These are phyloP conservation scores for Caenorhabditis drosophilae DNA, from an alignment of 2,888 invertebrate genomes.

Conservation along the genomic window DNA sequence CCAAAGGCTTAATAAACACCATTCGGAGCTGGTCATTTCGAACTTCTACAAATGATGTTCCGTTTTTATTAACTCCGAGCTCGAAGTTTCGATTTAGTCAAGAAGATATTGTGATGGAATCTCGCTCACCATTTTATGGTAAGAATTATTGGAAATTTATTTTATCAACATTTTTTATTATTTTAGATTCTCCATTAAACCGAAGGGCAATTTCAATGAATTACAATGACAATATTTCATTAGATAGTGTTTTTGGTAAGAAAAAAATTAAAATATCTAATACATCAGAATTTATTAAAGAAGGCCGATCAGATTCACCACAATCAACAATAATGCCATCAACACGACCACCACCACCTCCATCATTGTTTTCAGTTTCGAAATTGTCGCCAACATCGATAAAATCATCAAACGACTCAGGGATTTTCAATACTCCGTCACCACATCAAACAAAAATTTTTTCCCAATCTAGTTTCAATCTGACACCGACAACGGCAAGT, in stretches of 20 bases:
- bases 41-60: conserved; percentile 16
- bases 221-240: conserved; percentile 15
- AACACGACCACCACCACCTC: neutral
- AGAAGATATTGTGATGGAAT: conserved; percentile 32
- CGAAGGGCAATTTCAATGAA: no score
- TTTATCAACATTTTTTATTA: no score
- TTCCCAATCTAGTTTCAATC: conserved; percentile 1
- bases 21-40: conserved; percentile 29
- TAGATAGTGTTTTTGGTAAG: conserved; percentile 26
- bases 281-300: no score
- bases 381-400: no score
- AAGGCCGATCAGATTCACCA: neutral
- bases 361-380: no score
- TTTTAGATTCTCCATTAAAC: no score
- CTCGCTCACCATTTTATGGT: conserved; percentile 26
- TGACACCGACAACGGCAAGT: conserved; percentile 11
- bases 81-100: conserved; percentile 27
- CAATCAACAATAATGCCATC: conserved; percentile 1
- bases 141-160: no score
- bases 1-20: conserved; percentile 20
- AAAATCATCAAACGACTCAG: conserved; percentile 25
- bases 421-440: conserved; percentile 15
- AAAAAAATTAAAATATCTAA: no score
- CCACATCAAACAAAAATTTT: conserved; percentile 10
- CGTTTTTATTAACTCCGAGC: conserved; percentile 13